phyloP scores from a whole-genome alignment of 2,113 vertebrate genomes.

The Cariama cristata region DNA sequence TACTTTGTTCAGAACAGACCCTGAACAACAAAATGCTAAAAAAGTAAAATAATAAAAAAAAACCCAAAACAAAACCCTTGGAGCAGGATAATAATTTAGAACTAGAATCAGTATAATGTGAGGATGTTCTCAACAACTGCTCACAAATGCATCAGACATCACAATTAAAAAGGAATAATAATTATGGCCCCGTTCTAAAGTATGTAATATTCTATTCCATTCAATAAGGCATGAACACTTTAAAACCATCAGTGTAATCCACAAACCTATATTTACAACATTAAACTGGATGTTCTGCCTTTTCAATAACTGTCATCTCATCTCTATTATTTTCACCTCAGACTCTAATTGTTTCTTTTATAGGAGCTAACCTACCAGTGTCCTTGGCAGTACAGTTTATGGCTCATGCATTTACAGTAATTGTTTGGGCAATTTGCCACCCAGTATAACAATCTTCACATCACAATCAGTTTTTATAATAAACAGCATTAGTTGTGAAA shows the following conservation, averaged over 20 bases:
- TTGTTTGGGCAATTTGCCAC: slow-evolving; percentile 73
- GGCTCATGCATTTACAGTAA: slow-evolving; percentile 68
- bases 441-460: slow-evolving; percentile 60
- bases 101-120: slow-evolving; percentile 42
- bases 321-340: slow-evolving; percentile 71
- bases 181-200: slow-evolving; percentile 56
- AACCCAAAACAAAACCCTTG: neutral
- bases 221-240: slow-evolving; percentile 63
- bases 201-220: slow-evolving; percentile 62
- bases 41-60: slow-evolving; percentile 49
- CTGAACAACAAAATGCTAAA: slow-evolving; percentile 63
- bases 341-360: slow-evolving; percentile 76
- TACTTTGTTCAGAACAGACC: slow-evolving; percentile 61
- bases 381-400: slow-evolving; percentile 69
- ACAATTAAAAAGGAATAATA: slow-evolving; percentile 65
- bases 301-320: slow-evolving; percentile 69
- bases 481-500: slow-evolving; percentile 68
- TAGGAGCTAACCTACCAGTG: slow-evolving; percentile 60
- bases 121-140: slow-evolving; percentile 57
- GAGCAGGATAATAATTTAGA: slow-evolving; percentile 57
- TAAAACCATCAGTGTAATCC: slow-evolving; percentile 64
- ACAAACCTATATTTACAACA: slow-evolving; percentile 67
- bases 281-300: slow-evolving; percentile 59
- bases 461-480: slow-evolving; percentile 62
- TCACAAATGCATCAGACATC: slow-evolving; percentile 69